Evolutionary conservation across 2,888 invertebrate genomes (phyloP), one percentile per base, ranked within the genome.

Genomic region (Ommatoiulus sabulosus): DNA sequence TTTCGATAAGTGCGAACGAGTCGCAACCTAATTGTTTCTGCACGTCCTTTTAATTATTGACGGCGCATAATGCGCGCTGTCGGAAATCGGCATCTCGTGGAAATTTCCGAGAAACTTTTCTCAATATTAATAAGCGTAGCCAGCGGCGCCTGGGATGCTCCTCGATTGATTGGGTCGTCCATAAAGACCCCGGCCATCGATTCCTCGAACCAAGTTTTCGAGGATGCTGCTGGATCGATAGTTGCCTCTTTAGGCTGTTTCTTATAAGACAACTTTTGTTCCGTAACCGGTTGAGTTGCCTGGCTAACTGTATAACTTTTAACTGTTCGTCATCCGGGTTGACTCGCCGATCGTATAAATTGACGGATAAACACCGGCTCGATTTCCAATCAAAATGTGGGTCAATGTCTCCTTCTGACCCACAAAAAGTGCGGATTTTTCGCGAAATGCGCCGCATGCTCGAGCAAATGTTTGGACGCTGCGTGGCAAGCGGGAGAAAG

Each of bases 1-100:
- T 63, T 63, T 63, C 63, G 63, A 63, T 63, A 63, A 63, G 63
- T 63, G 63, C 63, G 20, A 63, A 63, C 63, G 63, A n/a, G 63
- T 63, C 63, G 63, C 63, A 63, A 63, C 63, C 63, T 63, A 63
- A 63, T 63, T 63, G 63, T 63, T 63, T 63, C 63, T 63, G 20
- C 63, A 7, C 63, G 63, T 63, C 20, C n/a, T 63, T 63, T 63
- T 63, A 63, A 63, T 63, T 63, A 63, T 63, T 63, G 63, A 63
- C 17, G 63, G 63, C 63, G 63, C 63, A 63, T 63, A 63, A 63
- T 63, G 63, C 63, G 63, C 17, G 63, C 63, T 20, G n/a, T n/a
- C 10, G 63, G 63, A 63, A 63, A 20, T 63, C 63, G 7, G 52
- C 52, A 52, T 52, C 52, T 52, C 52, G 52, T 15, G 52, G n/a